A percentile compares a stretch with the other conserved stretches of the same genome.
These are phyloP conservation scores for Apostichopus leukothele DNA, from an alignment of 53 echinoderm and acorn worm species.

Conservation along the genomic window DNA sequence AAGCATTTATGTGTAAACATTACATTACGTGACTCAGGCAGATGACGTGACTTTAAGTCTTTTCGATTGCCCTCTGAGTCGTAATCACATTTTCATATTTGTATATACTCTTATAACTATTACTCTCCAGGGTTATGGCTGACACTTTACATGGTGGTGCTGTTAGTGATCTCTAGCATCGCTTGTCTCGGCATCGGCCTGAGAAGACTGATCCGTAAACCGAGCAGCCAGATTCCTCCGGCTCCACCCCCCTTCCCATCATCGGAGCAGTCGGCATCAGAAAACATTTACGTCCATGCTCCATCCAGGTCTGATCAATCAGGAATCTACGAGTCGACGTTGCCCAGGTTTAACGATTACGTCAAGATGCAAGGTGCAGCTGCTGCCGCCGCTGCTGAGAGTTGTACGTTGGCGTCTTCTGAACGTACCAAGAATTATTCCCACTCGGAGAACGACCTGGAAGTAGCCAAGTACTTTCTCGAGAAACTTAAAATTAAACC, in stretches of 20 bases:
- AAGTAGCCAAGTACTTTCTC: constrained; percentile 23
- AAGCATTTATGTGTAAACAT: too few relatives aligned
- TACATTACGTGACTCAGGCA: too few relatives aligned
- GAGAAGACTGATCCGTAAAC: constrained; percentile 13
- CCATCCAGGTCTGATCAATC: neutral
- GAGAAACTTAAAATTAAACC: neutral
- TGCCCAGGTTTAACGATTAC: neutral
- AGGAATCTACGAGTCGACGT: constrained; percentile 14
- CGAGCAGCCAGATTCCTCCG: neutral
- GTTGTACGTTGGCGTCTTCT: neutral
- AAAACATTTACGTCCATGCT: constrained; percentile 24
- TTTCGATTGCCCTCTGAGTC: neutral
- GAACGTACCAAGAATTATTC: neutral
- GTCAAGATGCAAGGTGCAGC: neutral
- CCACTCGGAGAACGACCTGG: constrained; percentile 17
- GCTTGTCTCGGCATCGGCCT: constrained; percentile 8
- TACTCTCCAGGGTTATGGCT: constrained; percentile 16
- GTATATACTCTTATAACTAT: neutral
- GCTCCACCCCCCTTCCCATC: constrained; percentile 23
- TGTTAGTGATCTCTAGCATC: constrained; percentile 1
- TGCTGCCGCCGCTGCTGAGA: neutral
- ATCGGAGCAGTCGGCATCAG: constrained; percentile 29
- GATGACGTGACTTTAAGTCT: too few relatives aligned
- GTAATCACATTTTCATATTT: neutral
- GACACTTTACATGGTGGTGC: constrained; percentile 8